Percentiles rank a stretch among this genome's conserved stretches.
Conservation (phyloP, 2,888 invertebrate genomes). For the Pomacea canaliculata region DNA sequence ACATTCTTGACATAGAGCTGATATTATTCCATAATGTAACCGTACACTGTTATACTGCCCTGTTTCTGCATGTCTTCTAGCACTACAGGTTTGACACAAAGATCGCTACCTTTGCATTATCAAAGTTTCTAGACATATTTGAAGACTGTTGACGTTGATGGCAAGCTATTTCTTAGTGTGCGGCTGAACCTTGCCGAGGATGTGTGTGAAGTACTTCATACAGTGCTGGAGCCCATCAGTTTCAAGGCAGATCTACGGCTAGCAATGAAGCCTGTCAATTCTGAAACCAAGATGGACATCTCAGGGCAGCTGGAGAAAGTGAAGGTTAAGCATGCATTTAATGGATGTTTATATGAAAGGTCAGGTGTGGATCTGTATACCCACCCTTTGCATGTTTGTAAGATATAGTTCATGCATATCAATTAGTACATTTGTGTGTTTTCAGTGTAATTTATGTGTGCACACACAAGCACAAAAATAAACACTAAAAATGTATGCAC, state of each 20-base stretch:
- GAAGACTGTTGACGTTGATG: no score
- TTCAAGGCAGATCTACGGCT: conserved; percentile 82
- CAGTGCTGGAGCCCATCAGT: conserved; percentile 81
- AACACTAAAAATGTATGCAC: no score
- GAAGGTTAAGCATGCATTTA: conserved; percentile 46
- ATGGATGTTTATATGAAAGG: conserved; percentile 67
- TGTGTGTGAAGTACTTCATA: conserved; percentile 81
- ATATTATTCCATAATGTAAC: no score
- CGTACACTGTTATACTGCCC: no score
- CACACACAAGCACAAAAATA: no score
- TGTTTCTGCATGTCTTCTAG: no score
- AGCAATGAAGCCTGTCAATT: conserved; percentile 72
- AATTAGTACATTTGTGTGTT: no score
- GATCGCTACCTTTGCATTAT: neutral
- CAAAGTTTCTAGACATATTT: neutral
- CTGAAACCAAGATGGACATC: conserved; percentile 75
- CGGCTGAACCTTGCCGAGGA: conserved; percentile 75
- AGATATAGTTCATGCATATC: no score
- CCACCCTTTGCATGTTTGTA: no score
- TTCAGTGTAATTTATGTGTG: no score
- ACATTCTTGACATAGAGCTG: no score
- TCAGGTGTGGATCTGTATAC: conserved; percentile 49
- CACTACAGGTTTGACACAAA: neutral
- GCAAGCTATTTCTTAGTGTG: conserved; percentile 39
- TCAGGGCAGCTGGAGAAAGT: conserved; percentile 79